Evolutionary conservation across 2,888 invertebrate species (phyloP).

Genomic region (Chirona hameri): DNA sequence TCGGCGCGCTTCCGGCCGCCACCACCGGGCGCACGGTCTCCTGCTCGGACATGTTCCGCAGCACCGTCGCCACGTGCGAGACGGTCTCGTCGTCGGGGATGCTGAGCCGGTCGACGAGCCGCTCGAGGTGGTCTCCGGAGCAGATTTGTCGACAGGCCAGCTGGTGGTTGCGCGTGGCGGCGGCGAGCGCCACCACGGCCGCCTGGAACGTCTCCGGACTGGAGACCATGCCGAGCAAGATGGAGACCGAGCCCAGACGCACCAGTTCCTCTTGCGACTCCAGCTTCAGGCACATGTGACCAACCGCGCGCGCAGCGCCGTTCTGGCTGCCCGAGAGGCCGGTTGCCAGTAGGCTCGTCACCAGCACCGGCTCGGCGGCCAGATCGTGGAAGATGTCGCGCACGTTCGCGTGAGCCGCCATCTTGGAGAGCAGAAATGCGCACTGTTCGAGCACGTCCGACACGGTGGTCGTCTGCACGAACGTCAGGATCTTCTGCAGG

Average conservation of each 20-base stretch:
- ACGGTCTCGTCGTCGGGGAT: neutral
- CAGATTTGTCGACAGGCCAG: neutral
- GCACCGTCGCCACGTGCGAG: neutral
- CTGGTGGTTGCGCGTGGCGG: neutral
- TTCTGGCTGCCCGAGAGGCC: neutral
- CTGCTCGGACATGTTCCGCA: neutral
- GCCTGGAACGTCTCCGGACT: neutral
- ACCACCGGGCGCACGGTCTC: slow-evolving; percentile 1
- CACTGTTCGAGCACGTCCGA: neutral
- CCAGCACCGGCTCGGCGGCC: neutral
- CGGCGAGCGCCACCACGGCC: neutral
- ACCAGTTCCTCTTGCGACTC: slow-evolving; percentile 26
- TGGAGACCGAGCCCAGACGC: neutral
- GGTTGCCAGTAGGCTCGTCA: neutral
- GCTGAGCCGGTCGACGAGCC: neutral
- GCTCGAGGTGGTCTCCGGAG: neutral
- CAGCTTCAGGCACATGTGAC: neutral
- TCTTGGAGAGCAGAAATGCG: neutral
- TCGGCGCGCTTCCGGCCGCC: neutral
- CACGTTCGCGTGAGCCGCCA: neutral
- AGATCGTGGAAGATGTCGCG: slow-evolving; percentile 6
- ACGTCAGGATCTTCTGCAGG: neutral
- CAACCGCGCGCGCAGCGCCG: neutral
- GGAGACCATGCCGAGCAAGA: neutral
- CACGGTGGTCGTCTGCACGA: neutral